Evolutionary conservation across 2,888 invertebrate species (phyloP), one percentile per base, ranked within the genome.

Genomic region (Chymomyza fuscimana): DNA sequence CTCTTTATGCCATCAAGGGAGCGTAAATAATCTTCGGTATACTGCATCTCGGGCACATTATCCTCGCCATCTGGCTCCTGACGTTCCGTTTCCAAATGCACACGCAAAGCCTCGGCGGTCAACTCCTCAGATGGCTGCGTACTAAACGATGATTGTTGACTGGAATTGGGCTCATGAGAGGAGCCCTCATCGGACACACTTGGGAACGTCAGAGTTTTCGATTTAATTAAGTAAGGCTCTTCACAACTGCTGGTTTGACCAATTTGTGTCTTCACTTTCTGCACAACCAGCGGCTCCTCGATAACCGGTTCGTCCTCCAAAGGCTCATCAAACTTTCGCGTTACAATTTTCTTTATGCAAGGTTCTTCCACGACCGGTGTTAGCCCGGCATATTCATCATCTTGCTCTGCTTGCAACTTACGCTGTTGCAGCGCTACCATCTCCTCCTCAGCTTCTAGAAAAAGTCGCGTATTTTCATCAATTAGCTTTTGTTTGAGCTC

Each of bases 1-100:
- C 91, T 93, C 90, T 94, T 94, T 86, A 95, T 93, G 81, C 95
- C 95, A 91, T 95, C 95, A 88, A 95, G 93, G 82, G 94, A 94
- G 91, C 93, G 90, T 59, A 93, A 84, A 78, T 93, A 93, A 36
- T 92, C 92, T 72, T 93, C 92, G 19, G 91, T 90, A 63, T 90
- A 91, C 69, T 91, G 89, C 1, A 87, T 72, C 16, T 89, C 78
- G n/a, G 80, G 80, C 60, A 83, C 63, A 67, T 86, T 87, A 40
- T 91, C 90, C 59, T 91, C 90, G 7, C 91, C 91, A 60, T 91
- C 91, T 0, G 91, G 92, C 65, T 94, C 94, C 86, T 92, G 93
- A 74, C 94, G 93, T 89, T 93, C 93, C 85, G 93, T 93, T 85
- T 93, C 92, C 63, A 93, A 92, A 73, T 91, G 85, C 60, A 78